Conservation (phyloP, 2,113 vertebrate species). For the Prolemur simus region DNA sequence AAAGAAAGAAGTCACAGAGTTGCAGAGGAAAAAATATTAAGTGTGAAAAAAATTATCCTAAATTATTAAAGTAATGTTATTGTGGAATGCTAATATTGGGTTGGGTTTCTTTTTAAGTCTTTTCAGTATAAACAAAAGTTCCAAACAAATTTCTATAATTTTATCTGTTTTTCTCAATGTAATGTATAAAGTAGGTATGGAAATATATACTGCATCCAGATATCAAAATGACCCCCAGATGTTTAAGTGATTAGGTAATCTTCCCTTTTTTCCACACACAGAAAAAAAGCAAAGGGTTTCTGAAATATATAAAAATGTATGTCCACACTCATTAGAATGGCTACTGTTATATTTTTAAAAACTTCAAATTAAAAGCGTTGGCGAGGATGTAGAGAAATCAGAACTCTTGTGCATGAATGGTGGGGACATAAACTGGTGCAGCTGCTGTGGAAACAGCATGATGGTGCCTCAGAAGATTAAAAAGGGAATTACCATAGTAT, state of each 20-base stretch:
- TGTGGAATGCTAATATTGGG: background rate
- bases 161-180: background rate
- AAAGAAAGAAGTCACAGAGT: background rate
- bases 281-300: too few relatives aligned
- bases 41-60: background rate
- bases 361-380: background rate
- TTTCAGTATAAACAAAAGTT: background rate
- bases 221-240: background rate
- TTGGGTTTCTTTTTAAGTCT: background rate
- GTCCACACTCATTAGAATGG: background rate
- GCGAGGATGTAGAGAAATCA: background rate
- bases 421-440: background rate
- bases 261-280: background rate
- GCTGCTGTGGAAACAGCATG: background rate
- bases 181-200: accelerated
- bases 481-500: background rate
- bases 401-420: background rate
- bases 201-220: background rate
- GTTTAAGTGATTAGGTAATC: background rate
- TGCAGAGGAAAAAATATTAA: background rate
- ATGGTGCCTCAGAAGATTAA: background rate
- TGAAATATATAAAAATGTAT: background rate
- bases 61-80: too few relatives aligned
- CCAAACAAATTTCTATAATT: background rate
- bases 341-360: background rate